phyloP scores from a whole-genome alignment of 64 coral and sea anemone genomes.

The Stylophora pistillata region DNA sequence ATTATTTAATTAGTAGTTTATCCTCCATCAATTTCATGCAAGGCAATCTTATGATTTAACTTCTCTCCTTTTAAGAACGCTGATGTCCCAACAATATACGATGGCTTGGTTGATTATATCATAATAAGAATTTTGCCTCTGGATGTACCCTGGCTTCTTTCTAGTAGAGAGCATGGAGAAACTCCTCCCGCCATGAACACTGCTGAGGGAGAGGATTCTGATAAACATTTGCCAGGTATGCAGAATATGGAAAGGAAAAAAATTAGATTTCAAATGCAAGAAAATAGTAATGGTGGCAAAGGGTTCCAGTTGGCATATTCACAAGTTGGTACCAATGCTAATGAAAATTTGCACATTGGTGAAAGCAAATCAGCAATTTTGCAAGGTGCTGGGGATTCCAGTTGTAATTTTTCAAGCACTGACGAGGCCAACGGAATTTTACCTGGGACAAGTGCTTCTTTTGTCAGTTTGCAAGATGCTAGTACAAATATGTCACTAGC shows the following conservation, averaged over 20 bases:
- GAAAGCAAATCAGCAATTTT: background rate
- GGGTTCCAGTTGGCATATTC: too few species aligned
- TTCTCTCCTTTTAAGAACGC: conserved; percentile 19
- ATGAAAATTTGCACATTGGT: background rate
- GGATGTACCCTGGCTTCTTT: conserved; percentile 47
- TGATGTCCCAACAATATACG: conserved; percentile 15
- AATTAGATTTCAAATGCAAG: too few species aligned
- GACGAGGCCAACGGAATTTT: background rate
- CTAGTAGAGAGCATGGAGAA: background rate
- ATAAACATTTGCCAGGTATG: background rate
- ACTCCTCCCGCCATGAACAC: background rate
- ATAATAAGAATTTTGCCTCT: background rate
- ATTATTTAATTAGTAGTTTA: too few species aligned
- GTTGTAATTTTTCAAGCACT: background rate
- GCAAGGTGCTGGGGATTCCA: background rate
- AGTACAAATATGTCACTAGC: too few species aligned
- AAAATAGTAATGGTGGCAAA: background rate
- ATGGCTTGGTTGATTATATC: conserved; percentile 48
- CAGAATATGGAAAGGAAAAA: background rate
- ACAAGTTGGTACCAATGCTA: too few species aligned
- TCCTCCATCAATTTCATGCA: background rate
- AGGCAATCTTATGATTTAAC: background rate
- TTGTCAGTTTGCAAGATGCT: background rate
- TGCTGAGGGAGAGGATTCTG: background rate
- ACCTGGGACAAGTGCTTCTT: background rate